Evolutionary conservation across 2,888 invertebrate genomes (phyloP), one percentile per base, ranked within the genome.

Genomic region (Halictus quadricinctus): DNA sequence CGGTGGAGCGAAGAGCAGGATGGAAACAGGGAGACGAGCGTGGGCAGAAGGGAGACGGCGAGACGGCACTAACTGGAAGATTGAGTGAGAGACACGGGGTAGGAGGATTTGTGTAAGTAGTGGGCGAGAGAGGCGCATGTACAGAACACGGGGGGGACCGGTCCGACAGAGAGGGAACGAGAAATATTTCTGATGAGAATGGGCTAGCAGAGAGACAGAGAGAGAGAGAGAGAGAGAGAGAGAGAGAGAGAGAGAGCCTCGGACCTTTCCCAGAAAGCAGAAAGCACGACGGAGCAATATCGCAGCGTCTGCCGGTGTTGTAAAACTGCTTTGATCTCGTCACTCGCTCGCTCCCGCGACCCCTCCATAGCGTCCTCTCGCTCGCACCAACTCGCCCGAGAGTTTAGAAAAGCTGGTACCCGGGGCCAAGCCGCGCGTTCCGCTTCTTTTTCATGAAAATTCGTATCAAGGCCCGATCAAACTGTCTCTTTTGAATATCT

Each of bases 301-400:
- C 87, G 85, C 82, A 82, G 85, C 89, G 90, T 88, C 89, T 90
- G 87, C 89, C 82, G 74, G 79, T 87, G 84, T 91, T 90, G 88
- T 92, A 92, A 91, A 92, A 91, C 88, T 88, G 88, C 91, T 92
- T 92, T 92, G 91, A 92, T 91, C 90, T 90, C 79, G 75, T 41
- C 70, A 79, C 84, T 83, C 64, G 7, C 85, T 87, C 79, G 60
- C 83, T 80, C 74, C 64, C 48, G 15, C 21, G 12, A 29, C 36
- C 29, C 29, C 70, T 83, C 58, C 41, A 36, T 72, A 50, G 64
- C 21, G 58, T 15, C 46, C 60, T 74, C 79, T 60, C 50, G 64
- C 50, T 82, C 15, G 7, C 46, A 41, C 43, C 29, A 46, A 43
- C 21, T 64, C 29, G 64, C 4, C 36, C 21, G 36, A 21, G 76